A percentile compares a stretch with the other conserved stretches of the same genome.
These are phyloP conservation scores for Isaurus tuberculatus DNA, from an alignment of 92 coral and sea anemone genomes.

Conservation along the genomic window DNA sequence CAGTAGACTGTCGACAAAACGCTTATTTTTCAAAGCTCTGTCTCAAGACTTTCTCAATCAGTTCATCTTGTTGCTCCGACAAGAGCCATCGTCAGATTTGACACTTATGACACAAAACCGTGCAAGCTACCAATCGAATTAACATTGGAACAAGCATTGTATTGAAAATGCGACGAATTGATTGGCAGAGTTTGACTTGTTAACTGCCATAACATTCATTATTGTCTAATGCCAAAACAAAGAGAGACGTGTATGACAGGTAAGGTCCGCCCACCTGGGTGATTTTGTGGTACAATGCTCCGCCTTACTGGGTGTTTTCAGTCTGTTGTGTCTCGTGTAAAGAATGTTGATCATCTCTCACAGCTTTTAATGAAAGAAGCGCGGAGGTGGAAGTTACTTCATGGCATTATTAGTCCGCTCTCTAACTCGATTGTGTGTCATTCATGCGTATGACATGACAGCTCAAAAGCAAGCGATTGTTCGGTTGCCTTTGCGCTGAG, in stretches of 20 bases:
- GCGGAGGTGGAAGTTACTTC: slow-evolving; percentile 80
- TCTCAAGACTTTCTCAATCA: slow-evolving; percentile 87
- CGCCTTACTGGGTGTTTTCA: slow-evolving; percentile 94
- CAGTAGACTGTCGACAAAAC: slow-evolving; percentile 70
- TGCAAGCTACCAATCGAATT: slow-evolving; percentile 98
- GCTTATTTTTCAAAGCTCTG: slow-evolving; percentile 66
- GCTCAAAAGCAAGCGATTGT: slow-evolving; percentile 83
- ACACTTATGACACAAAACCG: slow-evolving; percentile 96
- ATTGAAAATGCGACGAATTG: slow-evolving; percentile 93
- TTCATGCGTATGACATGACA: slow-evolving; percentile 89
- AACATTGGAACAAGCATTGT: slow-evolving; percentile 98
- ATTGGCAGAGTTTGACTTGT: slow-evolving; percentile 98
- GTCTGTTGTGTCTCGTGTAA: slow-evolving; percentile 92
- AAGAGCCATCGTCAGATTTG: slow-evolving; percentile 95
- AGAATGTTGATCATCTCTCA: slow-evolving; percentile 77
- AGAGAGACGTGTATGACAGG: slow-evolving; percentile 98
- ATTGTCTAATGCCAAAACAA: slow-evolving; percentile 98
- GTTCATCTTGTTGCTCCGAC: slow-evolving; percentile 95
- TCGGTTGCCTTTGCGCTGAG: slow-evolving; percentile 83
- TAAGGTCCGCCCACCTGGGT: slow-evolving; percentile 99
- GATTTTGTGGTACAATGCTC: slow-evolving; percentile 87
- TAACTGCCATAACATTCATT: slow-evolving; percentile 99
- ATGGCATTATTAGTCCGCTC: slow-evolving; percentile 74
- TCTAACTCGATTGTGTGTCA: slow-evolving; percentile 78
- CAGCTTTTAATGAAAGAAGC: slow-evolving; percentile 80